Evolutionary conservation across 2,797 vertebrate genomes (phyloP).

Genomic region (Scolopax bukidnonensis): DNA sequence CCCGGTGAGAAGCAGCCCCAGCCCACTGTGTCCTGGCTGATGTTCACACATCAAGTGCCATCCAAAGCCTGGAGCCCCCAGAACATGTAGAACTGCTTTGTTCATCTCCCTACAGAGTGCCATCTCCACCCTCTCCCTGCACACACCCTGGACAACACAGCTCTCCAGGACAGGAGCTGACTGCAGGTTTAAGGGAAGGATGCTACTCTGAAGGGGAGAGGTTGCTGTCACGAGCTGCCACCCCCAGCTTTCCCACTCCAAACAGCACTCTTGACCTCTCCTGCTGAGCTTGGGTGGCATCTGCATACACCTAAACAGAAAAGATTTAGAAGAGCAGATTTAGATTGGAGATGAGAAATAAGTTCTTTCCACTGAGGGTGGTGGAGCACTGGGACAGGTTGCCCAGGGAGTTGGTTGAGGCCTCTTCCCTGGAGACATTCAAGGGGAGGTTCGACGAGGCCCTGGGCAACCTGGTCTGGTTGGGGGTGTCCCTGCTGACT

Average conservation of each 20-base stretch:
- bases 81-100: neutral
- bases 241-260: accelerated
- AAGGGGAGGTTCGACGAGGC: no score
- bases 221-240: accelerated
- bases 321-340: no score
- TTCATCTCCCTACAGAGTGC: neutral
- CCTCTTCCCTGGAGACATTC: no score
- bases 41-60: neutral
- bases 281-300: accelerated
- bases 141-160: accelerated
- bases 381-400: no score
- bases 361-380: no score
- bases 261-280: neutral
- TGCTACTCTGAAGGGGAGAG: neutral
- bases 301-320: no score
- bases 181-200: accelerated
- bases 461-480: no score
- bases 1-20: neutral
- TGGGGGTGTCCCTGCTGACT: no score
- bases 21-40: accelerated
- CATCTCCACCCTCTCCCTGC: neutral
- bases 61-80: neutral
- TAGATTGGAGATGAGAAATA: no score
- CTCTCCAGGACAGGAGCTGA: neutral
- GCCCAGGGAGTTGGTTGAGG: no score